A percentile compares a stretch with the other conserved stretches of the same genome.
These are phyloP conservation scores for Pachymerium ferrugineum DNA, from an alignment of 2,888 invertebrate genomes.

Conservation along the genomic window DNA sequence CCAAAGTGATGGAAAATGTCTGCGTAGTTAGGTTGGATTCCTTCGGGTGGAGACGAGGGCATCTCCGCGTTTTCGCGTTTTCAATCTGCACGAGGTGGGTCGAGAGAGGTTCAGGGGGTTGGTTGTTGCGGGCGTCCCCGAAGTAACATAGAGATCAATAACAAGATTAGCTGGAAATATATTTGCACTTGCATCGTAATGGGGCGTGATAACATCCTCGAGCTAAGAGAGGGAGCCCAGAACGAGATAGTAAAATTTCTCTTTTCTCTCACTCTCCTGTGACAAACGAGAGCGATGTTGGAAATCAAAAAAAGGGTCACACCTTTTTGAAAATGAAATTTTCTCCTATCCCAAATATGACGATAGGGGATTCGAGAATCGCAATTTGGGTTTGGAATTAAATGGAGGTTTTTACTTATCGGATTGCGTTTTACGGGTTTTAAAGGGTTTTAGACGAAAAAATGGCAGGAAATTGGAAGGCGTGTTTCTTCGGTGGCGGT, in stretches of 20 bases:
- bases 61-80: neutral
- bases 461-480: too few species aligned
- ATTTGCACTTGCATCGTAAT: constrained; percentile 21
- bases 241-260: constrained; percentile 12
- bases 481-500: neutral
- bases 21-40: neutral
- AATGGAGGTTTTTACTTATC: neutral
- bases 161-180: constrained; percentile 27
- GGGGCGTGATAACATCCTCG: constrained; percentile 21
- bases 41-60: neutral
- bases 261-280: neutral
- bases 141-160: constrained; percentile 29
- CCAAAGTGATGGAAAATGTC: constrained; percentile 2
- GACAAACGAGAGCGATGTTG: neutral
- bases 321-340: neutral
- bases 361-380: neutral
- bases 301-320: constrained; percentile 1
- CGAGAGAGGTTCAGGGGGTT: constrained; percentile 9
- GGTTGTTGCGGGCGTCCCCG: constrained; percentile 18
- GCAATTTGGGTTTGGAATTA: neutral
- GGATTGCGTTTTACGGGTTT: neutral
- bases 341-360: too few species aligned
- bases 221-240: neutral
- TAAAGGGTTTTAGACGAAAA: too few species aligned
- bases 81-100: constrained; percentile 9